Percentiles rank a stretch among this genome's conserved stretches.
These are phyloP conservation scores for Polydrusus tereticollis DNA, from an alignment of 2,888 invertebrate genomes.

Conservation along the genomic window DNA sequence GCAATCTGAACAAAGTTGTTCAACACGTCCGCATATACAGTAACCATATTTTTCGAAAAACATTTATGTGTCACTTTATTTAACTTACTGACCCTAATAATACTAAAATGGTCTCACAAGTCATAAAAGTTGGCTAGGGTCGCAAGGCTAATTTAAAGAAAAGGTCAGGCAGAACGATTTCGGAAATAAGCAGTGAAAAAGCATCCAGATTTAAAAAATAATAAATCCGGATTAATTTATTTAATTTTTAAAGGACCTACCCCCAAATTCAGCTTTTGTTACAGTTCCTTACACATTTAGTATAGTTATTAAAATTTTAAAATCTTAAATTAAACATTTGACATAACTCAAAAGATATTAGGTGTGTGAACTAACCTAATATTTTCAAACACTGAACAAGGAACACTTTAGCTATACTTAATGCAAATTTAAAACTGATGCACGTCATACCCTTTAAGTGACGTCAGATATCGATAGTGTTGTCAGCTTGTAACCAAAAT, in stretches of 20 bases:
- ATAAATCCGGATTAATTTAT: background rate
- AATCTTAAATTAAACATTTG: no score
- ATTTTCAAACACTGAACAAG: no score
- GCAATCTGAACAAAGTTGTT: background rate
- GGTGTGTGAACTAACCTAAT: no score
- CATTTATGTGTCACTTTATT: conserved; percentile 16
- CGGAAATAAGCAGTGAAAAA: conserved; percentile 1
- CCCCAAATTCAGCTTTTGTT: no score
- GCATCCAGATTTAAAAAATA: background rate
- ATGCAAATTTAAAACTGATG: no score
- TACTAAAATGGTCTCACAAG: conserved; percentile 17
- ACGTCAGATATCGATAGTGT: no score
- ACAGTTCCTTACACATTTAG: no score
- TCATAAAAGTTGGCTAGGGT: conserved; percentile 13
- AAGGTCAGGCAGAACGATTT: background rate
- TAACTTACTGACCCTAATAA: conserved; percentile 26
- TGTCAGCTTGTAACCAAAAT: no score
- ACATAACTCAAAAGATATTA: no score
- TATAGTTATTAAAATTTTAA: no score
- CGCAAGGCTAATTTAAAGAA: conserved; percentile 21
- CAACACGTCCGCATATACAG: background rate
- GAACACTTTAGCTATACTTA: no score
- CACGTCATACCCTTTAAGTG: no score
- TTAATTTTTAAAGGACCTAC: background rate
- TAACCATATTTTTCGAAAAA: conserved; percentile 5